Conservation (phyloP, 2,888 invertebrate genomes). For the Parnassius orleans region DNA sequence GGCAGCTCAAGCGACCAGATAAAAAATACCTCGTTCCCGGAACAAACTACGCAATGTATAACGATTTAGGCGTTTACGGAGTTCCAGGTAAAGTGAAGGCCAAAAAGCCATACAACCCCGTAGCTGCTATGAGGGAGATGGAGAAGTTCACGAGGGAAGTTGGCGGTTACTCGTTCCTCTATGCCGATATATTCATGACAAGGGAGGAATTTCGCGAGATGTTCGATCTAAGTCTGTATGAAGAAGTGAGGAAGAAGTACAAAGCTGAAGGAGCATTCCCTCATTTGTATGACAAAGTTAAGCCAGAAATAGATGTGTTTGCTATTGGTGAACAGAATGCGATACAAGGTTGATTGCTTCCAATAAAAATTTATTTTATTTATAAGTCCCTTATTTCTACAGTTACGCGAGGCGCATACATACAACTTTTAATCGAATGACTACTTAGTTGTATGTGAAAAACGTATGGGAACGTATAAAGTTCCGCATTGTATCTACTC, state of each 20-base stretch:
- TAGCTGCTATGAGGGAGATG: slow-evolving; percentile 84
- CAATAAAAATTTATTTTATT: too few species aligned
- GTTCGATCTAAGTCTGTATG: slow-evolving; percentile 85
- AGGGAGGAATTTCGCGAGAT: slow-evolving; percentile 83
- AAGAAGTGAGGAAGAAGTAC: slow-evolving; percentile 81
- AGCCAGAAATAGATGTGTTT: slow-evolving; percentile 84
- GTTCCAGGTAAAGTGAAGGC: slow-evolving; percentile 84
- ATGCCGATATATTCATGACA: slow-evolving; percentile 87
- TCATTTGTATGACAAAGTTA: slow-evolving; percentile 84
- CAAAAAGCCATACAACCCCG: slow-evolving; percentile 82
- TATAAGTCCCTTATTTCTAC: too few species aligned
- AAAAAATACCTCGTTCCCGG: slow-evolving; percentile 82
- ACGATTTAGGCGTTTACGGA: slow-evolving; percentile 86
- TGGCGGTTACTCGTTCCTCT: slow-evolving; percentile 85
- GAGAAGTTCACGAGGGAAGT: slow-evolving; percentile 85
- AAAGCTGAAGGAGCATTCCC: slow-evolving; percentile 82
- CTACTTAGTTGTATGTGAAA: too few species aligned
- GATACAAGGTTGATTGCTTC: slow-evolving; percentile 34
- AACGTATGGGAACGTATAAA: too few species aligned
- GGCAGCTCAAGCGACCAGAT: slow-evolving; percentile 80
- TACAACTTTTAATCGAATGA: too few species aligned
- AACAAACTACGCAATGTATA: slow-evolving; percentile 85
- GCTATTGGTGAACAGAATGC: slow-evolving; percentile 71
- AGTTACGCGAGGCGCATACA: too few species aligned
- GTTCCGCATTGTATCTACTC: too few species aligned